Conservation (phyloP, 1,140 invertebrate genomes). For the Achroia grisella region DNA sequence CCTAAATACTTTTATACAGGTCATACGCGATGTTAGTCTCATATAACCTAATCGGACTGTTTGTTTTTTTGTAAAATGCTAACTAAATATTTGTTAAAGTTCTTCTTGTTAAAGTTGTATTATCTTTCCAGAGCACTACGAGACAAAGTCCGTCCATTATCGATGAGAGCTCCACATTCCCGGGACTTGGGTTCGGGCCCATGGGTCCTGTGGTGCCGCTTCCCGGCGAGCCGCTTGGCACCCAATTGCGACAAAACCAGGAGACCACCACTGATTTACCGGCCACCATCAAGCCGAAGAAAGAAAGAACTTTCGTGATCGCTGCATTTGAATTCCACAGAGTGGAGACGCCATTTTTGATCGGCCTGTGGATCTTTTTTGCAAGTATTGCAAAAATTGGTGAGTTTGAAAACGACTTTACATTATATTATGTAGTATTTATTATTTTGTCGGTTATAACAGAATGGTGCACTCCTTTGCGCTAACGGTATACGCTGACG, state of each 20-base stretch:
- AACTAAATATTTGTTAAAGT: no score
- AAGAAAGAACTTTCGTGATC: constrained; percentile 75
- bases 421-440: no score
- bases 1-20: no score
- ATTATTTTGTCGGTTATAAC: no score
- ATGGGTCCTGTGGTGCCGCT: constrained; percentile 58
- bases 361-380: constrained; percentile 95
- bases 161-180: constrained; percentile 62
- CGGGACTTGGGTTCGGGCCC: constrained; percentile 58
- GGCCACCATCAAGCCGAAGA: constrained; percentile 38
- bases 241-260: constrained; percentile 43
- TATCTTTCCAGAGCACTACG: constrained; percentile 45
- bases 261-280: constrained; percentile 39
- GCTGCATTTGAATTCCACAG: constrained; percentile 88
- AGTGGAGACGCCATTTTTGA: constrained; percentile 94
- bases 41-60: no score
- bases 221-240: constrained; percentile 47
- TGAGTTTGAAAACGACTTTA: no score
- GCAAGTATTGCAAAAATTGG: constrained; percentile 96
- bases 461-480: no score
- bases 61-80: no score
- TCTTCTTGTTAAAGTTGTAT: background rate
- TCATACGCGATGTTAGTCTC: no score
- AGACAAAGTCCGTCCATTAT: constrained; percentile 68
- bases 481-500: no score